Base-by-base conservation (phyloP, 2,113 vertebrate genomes). In the Bufo bufo region DNA sequence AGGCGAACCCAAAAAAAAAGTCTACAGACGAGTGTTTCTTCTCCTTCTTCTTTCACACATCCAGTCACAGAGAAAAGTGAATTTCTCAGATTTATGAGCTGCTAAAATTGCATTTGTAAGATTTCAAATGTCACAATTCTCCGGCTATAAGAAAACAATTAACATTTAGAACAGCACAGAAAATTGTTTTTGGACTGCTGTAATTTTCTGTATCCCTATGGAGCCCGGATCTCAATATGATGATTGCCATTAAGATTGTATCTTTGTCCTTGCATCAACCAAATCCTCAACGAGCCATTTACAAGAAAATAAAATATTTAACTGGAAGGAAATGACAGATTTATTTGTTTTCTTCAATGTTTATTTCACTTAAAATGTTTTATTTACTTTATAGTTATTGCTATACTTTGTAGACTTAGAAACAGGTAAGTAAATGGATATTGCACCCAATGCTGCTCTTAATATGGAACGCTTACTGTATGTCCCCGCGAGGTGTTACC, bases 61-160 rank as follows among this genome's bases (percentile, higher is more conserved):
- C 69, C 69, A 75, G 66, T 82, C 61, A 47, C 58, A 7, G 58
- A 54, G 80, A 75, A 52, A 88, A 84, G 69, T 83, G 71, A 58
- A 52, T 49, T 63, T 61, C 69, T 87, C 54, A 88, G 87, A 88
- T 88, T 88, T 88, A 88, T 88, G 87, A 88, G 87, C 65, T 83
- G 87, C 87, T 88, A 83, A 84, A 82, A 88, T 83, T 88, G 80
- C 79, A 66, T 83, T 82, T 77, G 87, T 82, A 54, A 77, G 80
- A 83, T 82, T 87, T 87, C 79, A 87, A 87, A 88, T 88, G 87
- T 88, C 87, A 83, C 58, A 83, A 77, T 88, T 88, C 69, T 43
- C 71, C n/a, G 17, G 47, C 69, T 58, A 23, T 50, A 88, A 77
- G 74, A 81, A 87, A 88, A 88, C 80, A 84, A 88, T 88, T 83